Conservation (phyloP, 1,140 invertebrate genomes). For the Helicoverpa armigera region DNA sequence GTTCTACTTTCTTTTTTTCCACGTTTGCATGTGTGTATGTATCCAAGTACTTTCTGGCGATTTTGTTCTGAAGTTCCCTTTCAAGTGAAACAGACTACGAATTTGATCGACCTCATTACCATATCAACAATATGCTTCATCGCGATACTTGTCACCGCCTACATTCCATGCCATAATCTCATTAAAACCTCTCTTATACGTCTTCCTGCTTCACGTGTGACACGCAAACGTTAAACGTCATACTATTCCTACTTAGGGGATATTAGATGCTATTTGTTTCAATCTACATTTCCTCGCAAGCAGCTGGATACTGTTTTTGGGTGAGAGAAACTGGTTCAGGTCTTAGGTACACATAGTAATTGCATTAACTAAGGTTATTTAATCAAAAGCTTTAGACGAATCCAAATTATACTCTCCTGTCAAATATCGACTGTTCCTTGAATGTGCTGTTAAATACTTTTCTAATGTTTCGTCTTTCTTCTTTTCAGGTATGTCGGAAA, state of each 20-base stretch:
- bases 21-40: too few species aligned
- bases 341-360: too few species aligned
- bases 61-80: too few species aligned
- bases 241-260: slow-evolving; percentile 24
- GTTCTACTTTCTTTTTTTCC: too few species aligned
- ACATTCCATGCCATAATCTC: slow-evolving; percentile 46
- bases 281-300: slow-evolving; percentile 2
- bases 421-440: too few species aligned
- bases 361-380: too few species aligned
- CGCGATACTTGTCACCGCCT: slow-evolving; percentile 40
- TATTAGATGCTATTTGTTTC: slow-evolving; percentile 28
- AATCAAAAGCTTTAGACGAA: too few species aligned
- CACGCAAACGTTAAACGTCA: slow-evolving; percentile 13
- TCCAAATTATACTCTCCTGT: too few species aligned
- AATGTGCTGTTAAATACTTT: not conserved
- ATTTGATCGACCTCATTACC: slow-evolving; percentile 1
- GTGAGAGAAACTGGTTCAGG: too few species aligned
- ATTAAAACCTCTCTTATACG: slow-evolving; percentile 49
- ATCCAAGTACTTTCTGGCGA: too few species aligned
- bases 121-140: not conserved
- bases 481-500: slow-evolving; percentile 28
- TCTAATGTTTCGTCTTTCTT: not conserved
- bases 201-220: slow-evolving; percentile 46
- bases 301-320: not conserved
- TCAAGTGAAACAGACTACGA: too few species aligned